Percentiles rank a stretch among this genome's conserved stretches.
These are phyloP conservation scores for Apodemus sylvaticus DNA, from an alignment of 2,113 vertebrate species.

Conservation along the genomic window DNA sequence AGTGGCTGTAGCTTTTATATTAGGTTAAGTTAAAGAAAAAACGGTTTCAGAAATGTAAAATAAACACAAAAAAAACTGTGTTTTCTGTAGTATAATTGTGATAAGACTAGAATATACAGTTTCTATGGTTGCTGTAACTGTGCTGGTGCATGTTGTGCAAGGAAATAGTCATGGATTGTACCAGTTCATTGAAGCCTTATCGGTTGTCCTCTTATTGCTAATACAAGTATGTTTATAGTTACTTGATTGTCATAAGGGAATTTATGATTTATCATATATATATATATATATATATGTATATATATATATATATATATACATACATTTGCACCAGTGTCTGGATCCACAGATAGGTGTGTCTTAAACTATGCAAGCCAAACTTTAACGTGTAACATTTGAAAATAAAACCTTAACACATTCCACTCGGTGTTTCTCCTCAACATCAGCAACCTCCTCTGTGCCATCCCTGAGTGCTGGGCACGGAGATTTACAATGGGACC, in stretches of 20 bases:
- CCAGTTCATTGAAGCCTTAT: background rate
- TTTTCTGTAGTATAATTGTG: background rate
- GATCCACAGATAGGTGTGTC: background rate
- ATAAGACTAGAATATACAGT: background rate
- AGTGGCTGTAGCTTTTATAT: background rate
- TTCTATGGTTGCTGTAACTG: background rate
- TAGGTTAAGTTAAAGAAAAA: background rate
- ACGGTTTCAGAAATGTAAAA: conserved; percentile 10
- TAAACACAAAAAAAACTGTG: background rate
- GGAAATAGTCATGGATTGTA: background rate
- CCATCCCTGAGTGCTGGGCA: background rate
- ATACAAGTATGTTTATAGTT: background rate
- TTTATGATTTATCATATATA: background rate
- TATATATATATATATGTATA: too few relatives aligned
- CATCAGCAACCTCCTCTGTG: background rate
- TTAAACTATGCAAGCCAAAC: background rate
- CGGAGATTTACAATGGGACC: conserved; percentile 39
- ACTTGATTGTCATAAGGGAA: background rate
- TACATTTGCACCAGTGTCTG: too few relatives aligned
- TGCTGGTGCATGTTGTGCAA: background rate
- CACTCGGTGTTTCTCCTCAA: background rate
- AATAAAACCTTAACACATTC: conserved; percentile 14
- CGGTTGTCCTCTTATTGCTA: conserved; percentile 3
- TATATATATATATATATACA: too few relatives aligned
- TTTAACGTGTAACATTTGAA: background rate